Base-by-base conservation (phyloP, 2,888 invertebrate species). In the Melanophora roralis region DNA sequence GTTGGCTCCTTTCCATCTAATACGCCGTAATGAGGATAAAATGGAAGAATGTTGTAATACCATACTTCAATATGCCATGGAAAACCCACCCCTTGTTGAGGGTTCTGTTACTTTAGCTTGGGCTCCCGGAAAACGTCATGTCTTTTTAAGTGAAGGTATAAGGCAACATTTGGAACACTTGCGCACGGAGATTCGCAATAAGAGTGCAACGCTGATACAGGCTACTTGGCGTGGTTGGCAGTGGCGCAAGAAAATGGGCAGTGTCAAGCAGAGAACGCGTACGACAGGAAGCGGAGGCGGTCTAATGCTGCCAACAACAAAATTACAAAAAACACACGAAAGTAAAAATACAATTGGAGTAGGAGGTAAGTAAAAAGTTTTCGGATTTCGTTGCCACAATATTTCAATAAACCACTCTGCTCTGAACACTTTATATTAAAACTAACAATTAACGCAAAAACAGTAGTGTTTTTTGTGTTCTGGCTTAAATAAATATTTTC, bases 101-200 rank as follows among this genome's bases (percentile, higher is more conserved):
- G 93, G 93, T n/a, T 88, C 91, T 0, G 92, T 93, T 2, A 93
- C 93, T 3, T 93, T 94, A 53, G 94, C 95, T 86, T 98, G 97
- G 96, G 96, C 97, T 27, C 92, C 96, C 55, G 98, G 98, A 81
- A 96, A 97, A 89, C 92, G 97, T 2, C 97, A 98, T 90, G 96
- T 98, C 53, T 98, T 98, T 90, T 93, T 98, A 78, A 97, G 97
- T 91, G 98, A 97, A 90, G 96, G 96, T 32, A 96, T 97, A 86
- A 92, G 97, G 6, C 97, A 97, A 90, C 96, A 96, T 85, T 89
- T 98, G 84, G 98, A 98, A 89, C 93, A 94, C 76, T 91, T 97
- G 86, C 92, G 97, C 6, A 93, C 93, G 27, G 94, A 95, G 80
- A 95, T 94, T 2, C 92, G 96, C 0, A 93, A 94, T 84, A 93